phyloP scores from a whole-genome alignment of 2,888 invertebrate genomes.

The Dascillus cervinus region DNA sequence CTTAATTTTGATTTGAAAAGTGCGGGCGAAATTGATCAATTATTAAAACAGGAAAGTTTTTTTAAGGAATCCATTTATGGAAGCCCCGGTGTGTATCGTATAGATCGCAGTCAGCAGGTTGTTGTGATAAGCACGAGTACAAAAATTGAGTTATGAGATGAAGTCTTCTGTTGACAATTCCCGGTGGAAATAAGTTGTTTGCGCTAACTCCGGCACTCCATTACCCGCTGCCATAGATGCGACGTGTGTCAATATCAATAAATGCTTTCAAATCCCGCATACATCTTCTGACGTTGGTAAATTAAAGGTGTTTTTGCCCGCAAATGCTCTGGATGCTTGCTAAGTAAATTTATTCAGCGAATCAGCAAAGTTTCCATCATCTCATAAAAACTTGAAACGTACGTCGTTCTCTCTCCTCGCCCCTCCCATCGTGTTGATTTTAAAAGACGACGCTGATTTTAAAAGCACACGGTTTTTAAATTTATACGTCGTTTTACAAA shows the following conservation, averaged over 20 bases:
- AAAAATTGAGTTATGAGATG: slow-evolving; percentile 44
- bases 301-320: slow-evolving; percentile 15
- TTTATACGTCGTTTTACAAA: too few relatives aligned
- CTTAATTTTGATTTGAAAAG: too few relatives aligned
- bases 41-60: too few relatives aligned
- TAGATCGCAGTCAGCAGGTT: slow-evolving; percentile 30
- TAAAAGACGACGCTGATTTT: too few relatives aligned
- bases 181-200: slow-evolving; percentile 43
- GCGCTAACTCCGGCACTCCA: slow-evolving; percentile 38
- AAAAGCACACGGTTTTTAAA: too few relatives aligned
- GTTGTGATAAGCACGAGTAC: slow-evolving; percentile 28
- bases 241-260: slow-evolving; percentile 39
- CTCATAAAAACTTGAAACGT: neutral
- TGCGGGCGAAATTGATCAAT: too few relatives aligned
- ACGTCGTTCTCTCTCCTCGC: too few relatives aligned
- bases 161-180: slow-evolving; percentile 42
- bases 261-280: slow-evolving; percentile 26
- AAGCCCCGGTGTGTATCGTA: slow-evolving; percentile 8
- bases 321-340: slow-evolving; percentile 11
- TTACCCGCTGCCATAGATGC: slow-evolving; percentile 32
- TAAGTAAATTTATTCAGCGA: slow-evolving; percentile 13
- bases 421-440: too few relatives aligned
- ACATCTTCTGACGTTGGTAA: slow-evolving; percentile 17
- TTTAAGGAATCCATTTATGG: slow-evolving; percentile 3
- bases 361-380: slow-evolving; percentile 1